Evolutionary conservation across 2,888 invertebrate genomes (phyloP), one percentile per base, ranked within the genome.

Genomic region (Amorpha juglandis): DNA sequence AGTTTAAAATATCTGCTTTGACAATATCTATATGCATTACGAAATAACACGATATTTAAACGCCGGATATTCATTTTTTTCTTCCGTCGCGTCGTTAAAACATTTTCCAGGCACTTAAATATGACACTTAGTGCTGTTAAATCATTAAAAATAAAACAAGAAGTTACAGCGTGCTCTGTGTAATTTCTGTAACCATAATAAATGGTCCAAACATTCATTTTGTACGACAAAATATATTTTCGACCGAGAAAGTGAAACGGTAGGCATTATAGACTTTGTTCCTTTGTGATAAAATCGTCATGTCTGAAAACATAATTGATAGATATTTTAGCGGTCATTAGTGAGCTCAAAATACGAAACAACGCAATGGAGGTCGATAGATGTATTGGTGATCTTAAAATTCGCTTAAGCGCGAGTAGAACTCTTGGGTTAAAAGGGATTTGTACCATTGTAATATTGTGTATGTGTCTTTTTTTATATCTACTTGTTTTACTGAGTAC

Each of bases 111-210:
- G 19, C 58, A 58, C 38, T 58, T 58, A 58, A 42, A 58, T 16
- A 58, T 58, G 58, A 58, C 58, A 42, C 58, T 58, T 58, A 58
- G 42, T 12, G 58, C 58, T 42, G 58, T 58, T 58, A 58, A 58
- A 58, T 58, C 42, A 58, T 58, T 58, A 6, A 42, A 58, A 42
- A 42, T 38, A 58, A 58, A 38, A 58, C 58, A 42, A 58, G 19
- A 58, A 38, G 38, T 19, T 42, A 42, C 58, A 42, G 16, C 58
- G 58, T 58, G 38, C 58, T 19, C 42, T 19, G 38, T 21, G 58
- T 42, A 58, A 58, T 58, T 58, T 58, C 58, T 42, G 6, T 42
- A 58, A 58, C 58, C 38, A 58, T 58, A 58, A 58, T 58, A 58
- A 58, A 58, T 58, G 16, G 19, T 42, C 19, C 38, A 58, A 58